Conservation (phyloP, 1,140 invertebrate species). For the Drosophila quadrilineata region DNA sequence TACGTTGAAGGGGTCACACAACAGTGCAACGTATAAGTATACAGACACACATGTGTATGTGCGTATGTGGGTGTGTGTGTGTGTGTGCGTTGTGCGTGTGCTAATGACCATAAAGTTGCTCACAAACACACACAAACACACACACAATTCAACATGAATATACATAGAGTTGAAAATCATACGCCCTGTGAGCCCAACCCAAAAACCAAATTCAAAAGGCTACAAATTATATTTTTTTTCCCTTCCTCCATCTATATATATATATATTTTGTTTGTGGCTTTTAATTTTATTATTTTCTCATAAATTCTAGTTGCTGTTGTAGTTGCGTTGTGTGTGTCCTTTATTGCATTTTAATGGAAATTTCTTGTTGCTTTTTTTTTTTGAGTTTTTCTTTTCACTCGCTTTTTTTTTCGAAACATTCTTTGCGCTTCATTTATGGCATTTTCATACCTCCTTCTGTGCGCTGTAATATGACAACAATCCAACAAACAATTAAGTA, state of each 20-base stretch:
- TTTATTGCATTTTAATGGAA: constrained; percentile 79
- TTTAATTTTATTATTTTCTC: constrained; percentile 75
- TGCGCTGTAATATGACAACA: constrained; percentile 52
- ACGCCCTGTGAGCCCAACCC: constrained; percentile 54
- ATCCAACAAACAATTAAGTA: constrained; percentile 51
- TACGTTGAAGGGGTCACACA: constrained; percentile 36
- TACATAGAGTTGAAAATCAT: too few relatives aligned
- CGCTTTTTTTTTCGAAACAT: too few relatives aligned
- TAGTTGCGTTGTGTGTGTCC: constrained; percentile 18
- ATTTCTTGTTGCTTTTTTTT: constrained; percentile 39
- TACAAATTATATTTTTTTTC: constrained; percentile 15
- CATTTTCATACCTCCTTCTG: constrained; percentile 44
- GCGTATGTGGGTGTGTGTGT: neutral
- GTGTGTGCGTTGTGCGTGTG: constrained; percentile 25
- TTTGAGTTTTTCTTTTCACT: constrained; percentile 19
- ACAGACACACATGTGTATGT: neutral
- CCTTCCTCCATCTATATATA: too few relatives aligned
- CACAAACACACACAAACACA: constrained; percentile 49
- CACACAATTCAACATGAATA: too few relatives aligned
- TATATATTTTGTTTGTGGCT: constrained; percentile 27
- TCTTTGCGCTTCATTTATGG: constrained; percentile 20
- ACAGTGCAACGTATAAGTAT: too few relatives aligned
- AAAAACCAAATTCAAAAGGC: constrained; percentile 21
- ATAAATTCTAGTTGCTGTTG: constrained; percentile 52
- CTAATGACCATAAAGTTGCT: constrained; percentile 63